A percentile compares a stretch with the other conserved stretches of the same genome.
Evolutionary conservation across 2,113 vertebrate genomes (phyloP).

Genomic region (Lepisosteus oculatus): DNA sequence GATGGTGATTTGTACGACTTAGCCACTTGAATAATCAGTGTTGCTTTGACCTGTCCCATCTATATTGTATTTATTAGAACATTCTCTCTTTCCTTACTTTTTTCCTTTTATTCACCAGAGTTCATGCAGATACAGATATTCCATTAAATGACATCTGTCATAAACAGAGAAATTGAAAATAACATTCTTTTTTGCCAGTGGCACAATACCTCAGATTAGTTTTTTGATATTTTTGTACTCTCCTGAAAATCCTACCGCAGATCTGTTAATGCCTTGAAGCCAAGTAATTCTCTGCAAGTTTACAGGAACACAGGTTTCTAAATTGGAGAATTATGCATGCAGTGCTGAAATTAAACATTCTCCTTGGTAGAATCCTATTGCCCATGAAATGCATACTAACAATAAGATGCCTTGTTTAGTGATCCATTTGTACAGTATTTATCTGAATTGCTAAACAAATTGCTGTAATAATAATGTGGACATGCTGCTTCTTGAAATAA

Average conservation of each 20-base stretch:
- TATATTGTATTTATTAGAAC: background rate
- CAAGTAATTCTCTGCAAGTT: background rate
- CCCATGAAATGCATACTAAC: constrained; percentile 15
- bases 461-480: constrained; percentile 20
- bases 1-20: background rate
- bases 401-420: constrained; percentile 20
- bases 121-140: background rate
- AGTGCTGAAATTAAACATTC: background rate
- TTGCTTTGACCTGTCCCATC: background rate
- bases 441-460: constrained; percentile 1
- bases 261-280: too few species aligned
- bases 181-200: background rate
- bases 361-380: background rate
- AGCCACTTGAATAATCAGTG: background rate
- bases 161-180: background rate
- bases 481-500: constrained; percentile 15
- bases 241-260: too few species aligned
- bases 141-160: background rate
- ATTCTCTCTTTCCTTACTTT: background rate
- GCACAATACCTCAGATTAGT: too few species aligned
- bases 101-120: constrained; percentile 2
- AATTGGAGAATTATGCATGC: background rate
- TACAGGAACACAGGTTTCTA: background rate
- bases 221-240: too few species aligned
- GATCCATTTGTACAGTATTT: constrained; percentile 27